These are phyloP conservation scores for Carpatolechia fugitivella DNA, from an alignment of 2,888 invertebrate genomes.

Conservation along the genomic window DNA sequence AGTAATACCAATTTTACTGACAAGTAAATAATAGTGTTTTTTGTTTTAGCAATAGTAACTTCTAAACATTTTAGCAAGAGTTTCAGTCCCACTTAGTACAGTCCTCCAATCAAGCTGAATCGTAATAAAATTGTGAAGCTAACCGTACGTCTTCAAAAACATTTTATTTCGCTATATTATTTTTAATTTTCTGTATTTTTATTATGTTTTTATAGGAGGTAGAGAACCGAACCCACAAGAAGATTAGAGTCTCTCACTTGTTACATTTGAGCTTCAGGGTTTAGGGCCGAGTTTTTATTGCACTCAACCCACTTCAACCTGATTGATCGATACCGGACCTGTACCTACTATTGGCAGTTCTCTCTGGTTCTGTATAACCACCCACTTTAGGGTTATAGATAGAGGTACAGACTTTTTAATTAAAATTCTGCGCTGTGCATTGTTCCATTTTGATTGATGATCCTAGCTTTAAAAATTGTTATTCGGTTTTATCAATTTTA, in stretches of 20 bases:
- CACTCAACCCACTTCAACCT: constrained; percentile 44
- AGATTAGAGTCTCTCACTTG: neutral
- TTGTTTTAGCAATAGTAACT: too few relatives aligned
- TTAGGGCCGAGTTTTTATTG: constrained; percentile 29
- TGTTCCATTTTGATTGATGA: neutral
- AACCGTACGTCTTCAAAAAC: too few relatives aligned
- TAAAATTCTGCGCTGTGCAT: neutral
- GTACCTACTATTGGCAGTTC: constrained; percentile 15
- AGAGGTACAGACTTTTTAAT: neutral
- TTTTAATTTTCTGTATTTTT: too few relatives aligned
- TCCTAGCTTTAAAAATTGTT: neutral
- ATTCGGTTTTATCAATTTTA: too few relatives aligned
- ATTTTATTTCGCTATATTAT: too few relatives aligned
- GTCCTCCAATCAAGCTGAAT: too few relatives aligned
- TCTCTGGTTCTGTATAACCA: neutral
- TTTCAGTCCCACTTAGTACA: too few relatives aligned
- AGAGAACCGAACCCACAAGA: neutral
- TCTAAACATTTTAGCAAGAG: too few relatives aligned
- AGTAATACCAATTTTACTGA: too few relatives aligned
- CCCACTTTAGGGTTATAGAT: neutral
- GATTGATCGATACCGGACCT: constrained; percentile 52
- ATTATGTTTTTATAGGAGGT: neutral
- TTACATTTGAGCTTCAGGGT: neutral
- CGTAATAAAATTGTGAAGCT: too few relatives aligned
- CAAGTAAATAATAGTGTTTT: too few relatives aligned